Base-by-base conservation (phyloP, 2,797 vertebrate genomes). In the Protonibea diacanthus region DNA sequence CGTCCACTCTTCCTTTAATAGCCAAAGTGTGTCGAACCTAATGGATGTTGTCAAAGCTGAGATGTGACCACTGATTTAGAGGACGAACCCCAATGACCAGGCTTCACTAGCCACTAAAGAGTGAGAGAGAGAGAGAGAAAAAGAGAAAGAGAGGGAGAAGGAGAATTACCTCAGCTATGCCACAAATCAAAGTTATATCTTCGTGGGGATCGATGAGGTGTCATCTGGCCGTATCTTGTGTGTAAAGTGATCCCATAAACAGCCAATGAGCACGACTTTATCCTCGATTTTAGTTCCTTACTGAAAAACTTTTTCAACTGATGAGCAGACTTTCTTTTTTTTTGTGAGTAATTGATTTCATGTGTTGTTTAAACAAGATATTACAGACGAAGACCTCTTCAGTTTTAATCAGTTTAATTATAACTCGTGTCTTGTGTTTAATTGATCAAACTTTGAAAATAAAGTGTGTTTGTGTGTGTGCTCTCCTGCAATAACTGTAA, bases 181-280 rank as follows among this genome's bases (percentile, higher is more conserved):
- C 70, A 90, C 91, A 94, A 94, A 94, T 95, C 89, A 94, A 91
- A 90, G 82, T 83, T 90, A 94, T 91, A 93, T 86, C 88, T 90
- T 93, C 91, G 82, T 80, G 64, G 62, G 48, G 87, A 90, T 90
- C 87, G 77, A 93, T 91, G 85, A 84, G 73, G 86, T 90, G 88
- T 90, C 91, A 86, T 88, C 78, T 77, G 78, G 82, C 78, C 80
- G 68, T 80, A 71, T 77, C 82, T 67, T 68, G 70, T 79, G 86
- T 71, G 82, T 74, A 88, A 89, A 87, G 84, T 66, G 75, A 88
- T 80, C 48, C 76, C 84, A 87, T 85, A 87, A 90, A 91, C 77
- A 89, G 78, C 47, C 87, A 75, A 53, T 65, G 72, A 83, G 76
- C 15, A 60, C 23, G 17, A 49, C 58, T 83, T 84, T 53, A 80